These are phyloP conservation scores for Myotis yumanensis DNA, from an alignment of 2,113 vertebrate species.

Conservation along the genomic window DNA sequence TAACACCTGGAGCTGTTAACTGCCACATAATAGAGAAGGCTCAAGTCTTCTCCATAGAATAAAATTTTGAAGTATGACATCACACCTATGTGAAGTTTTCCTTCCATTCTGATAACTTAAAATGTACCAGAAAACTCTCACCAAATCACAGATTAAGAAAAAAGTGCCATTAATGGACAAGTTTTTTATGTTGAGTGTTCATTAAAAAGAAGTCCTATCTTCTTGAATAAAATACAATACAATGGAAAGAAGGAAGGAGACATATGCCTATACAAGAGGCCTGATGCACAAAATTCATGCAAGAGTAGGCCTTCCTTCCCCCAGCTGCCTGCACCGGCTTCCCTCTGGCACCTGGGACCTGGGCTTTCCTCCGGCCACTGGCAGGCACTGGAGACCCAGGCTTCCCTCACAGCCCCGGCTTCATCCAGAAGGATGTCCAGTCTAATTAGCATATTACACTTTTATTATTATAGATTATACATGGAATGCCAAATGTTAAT, in stretches of 20 bases:
- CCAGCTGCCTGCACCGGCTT: too few species aligned
- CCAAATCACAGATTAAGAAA: background rate
- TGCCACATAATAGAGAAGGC: background rate
- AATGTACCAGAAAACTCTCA: constrained; percentile 2
- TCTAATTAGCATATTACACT: too few species aligned
- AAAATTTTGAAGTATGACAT: background rate
- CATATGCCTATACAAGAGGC: background rate
- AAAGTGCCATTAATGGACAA: background rate
- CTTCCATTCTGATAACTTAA: background rate
- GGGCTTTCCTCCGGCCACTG: too few species aligned
- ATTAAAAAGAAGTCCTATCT: background rate
- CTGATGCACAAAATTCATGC: too few species aligned
- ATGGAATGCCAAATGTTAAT: background rate
- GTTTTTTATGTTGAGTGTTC: background rate
- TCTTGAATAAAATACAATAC: background rate
- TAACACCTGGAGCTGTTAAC: background rate
- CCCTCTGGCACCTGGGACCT: too few species aligned
- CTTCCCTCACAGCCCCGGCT: too few species aligned
- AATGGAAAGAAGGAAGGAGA: background rate
- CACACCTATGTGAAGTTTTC: background rate
- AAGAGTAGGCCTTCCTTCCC: too few species aligned
- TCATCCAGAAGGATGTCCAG: too few species aligned
- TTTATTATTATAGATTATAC: background rate
- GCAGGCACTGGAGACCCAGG: too few species aligned
- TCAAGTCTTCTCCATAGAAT: background rate